Conservation (phyloP, 92 coral and sea anemone species). For the Palythoa heliodiscus region DNA sequence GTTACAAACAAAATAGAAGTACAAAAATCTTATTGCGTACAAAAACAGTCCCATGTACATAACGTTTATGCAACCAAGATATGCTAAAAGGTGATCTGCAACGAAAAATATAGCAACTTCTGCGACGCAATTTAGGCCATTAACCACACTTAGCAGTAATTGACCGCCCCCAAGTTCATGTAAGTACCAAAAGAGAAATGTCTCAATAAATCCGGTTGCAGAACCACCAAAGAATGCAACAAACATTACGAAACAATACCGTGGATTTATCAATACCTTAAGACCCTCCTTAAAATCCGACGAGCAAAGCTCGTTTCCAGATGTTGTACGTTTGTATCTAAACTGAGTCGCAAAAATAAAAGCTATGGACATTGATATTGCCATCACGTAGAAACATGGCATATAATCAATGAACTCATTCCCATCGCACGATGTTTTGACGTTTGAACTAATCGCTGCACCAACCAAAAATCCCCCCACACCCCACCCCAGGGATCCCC, state of each 20-base stretch:
- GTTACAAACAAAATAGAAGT: constrained; percentile 73
- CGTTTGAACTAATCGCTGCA: constrained; percentile 83
- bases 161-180: constrained; percentile 96
- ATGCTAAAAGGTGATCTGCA: constrained; percentile 71
- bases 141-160: constrained; percentile 80
- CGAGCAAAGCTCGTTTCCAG: constrained; percentile 13
- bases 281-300: constrained; percentile 61
- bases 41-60: constrained; percentile 82
- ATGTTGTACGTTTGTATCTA: constrained; percentile 52
- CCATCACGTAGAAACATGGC: constrained; percentile 88
- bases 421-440: constrained; percentile 69
- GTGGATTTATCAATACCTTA: constrained; percentile 68
- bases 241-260: constrained; percentile 83
- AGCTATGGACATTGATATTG: constrained; percentile 78
- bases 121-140: constrained; percentile 89
- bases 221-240: constrained; percentile 95
- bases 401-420: constrained; percentile 75
- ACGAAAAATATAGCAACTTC: constrained; percentile 84
- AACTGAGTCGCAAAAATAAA: constrained; percentile 84
- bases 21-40: constrained; percentile 78
- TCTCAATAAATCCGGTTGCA: constrained; percentile 97
- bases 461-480: constrained; percentile 95
- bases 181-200: constrained; percentile 93
- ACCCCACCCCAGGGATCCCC: constrained; percentile 99
- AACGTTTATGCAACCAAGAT: constrained; percentile 80